phyloP scores from a whole-genome alignment of 2,888 invertebrate genomes.

The Archaeoteleia sp. region DNA sequence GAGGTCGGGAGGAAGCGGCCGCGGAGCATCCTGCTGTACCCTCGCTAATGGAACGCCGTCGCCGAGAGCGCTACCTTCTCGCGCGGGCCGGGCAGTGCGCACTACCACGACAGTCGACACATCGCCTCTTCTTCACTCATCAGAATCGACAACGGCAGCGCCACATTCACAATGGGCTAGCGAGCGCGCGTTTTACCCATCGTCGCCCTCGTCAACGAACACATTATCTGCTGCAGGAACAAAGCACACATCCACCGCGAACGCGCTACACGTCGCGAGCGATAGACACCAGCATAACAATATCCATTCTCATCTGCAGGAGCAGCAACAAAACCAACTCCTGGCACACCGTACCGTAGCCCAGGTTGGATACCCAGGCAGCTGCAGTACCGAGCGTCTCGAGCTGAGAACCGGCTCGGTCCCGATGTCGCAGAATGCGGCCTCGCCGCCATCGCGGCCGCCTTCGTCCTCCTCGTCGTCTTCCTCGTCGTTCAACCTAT shows the following conservation, averaged over 20 bases:
- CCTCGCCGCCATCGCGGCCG: conserved; percentile 67
- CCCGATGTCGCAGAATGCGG: conserved; percentile 70
- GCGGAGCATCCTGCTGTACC: conserved; percentile 70
- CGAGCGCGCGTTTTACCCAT: conserved; percentile 55
- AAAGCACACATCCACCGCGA: conserved; percentile 49
- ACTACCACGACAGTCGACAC: conserved; percentile 59
- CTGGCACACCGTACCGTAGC: conserved; percentile 83
- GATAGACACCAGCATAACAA: conserved; percentile 13
- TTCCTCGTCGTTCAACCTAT: conserved; percentile 46
- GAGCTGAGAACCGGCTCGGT: conserved; percentile 63
- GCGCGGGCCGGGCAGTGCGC: conserved; percentile 72
- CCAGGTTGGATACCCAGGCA: conserved; percentile 81
- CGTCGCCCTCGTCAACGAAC: conserved; percentile 54
- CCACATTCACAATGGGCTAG: conserved; percentile 61
- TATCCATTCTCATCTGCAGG: conserved; percentile 45
- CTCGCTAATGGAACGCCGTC: conserved; percentile 74
- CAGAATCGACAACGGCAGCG: conserved; percentile 45
- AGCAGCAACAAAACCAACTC: conserved; percentile 78
- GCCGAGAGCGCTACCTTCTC: conserved; percentile 72
- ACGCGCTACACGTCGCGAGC: conserved; percentile 18
- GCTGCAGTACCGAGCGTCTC: conserved; percentile 74
- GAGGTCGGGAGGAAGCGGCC: conserved; percentile 75
- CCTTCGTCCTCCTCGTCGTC: conserved; percentile 60
- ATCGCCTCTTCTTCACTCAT: conserved; percentile 56
- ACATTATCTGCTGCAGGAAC: conserved; percentile 36